Conservation (phyloP, 2,888 invertebrate genomes). For the Heteropelma amictum region DNA sequence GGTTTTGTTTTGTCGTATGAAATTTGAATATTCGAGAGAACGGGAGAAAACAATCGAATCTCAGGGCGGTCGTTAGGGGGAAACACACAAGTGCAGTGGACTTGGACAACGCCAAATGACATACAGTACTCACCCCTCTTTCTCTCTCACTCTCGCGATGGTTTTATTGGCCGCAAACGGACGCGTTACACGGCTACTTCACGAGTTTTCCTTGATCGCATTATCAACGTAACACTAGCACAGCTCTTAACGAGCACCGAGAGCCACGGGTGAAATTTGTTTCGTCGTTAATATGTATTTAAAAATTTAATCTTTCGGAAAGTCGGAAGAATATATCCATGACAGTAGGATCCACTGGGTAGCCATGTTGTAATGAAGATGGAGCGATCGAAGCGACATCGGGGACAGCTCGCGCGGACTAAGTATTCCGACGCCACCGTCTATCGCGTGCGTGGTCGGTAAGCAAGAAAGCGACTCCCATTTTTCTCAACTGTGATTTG, state of each 20-base stretch:
- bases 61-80: slow-evolving; percentile 3
- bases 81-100: slow-evolving; percentile 13
- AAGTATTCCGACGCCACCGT: background rate
- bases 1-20: background rate
- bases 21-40: background rate
- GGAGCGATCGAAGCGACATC: slow-evolving; percentile 44
- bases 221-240: background rate
- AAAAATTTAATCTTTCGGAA: slow-evolving; percentile 68
- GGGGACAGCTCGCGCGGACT: slow-evolving; percentile 36
- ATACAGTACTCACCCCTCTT: slow-evolving; percentile 53
- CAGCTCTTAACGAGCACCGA: too few species aligned
- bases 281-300: slow-evolving; percentile 41
- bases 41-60: background rate
- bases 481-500: too few species aligned
- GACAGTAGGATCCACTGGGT: slow-evolving; percentile 71
- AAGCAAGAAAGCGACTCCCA: background rate
- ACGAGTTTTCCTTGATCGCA: slow-evolving; percentile 28
- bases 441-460: slow-evolving; percentile 15
- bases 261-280: too few species aligned
- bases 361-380: slow-evolving; percentile 71
- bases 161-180: slow-evolving; percentile 28
- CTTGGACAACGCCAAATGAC: slow-evolving; percentile 53
- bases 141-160: slow-evolving; percentile 20
- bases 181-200: slow-evolving; percentile 33
- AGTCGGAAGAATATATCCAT: slow-evolving; percentile 73